Percentiles rank a stretch among this genome's conserved stretches.
Evolutionary conservation across 2,113 vertebrate genomes (phyloP).

Genomic region (Periophthalmus modestus): DNA sequence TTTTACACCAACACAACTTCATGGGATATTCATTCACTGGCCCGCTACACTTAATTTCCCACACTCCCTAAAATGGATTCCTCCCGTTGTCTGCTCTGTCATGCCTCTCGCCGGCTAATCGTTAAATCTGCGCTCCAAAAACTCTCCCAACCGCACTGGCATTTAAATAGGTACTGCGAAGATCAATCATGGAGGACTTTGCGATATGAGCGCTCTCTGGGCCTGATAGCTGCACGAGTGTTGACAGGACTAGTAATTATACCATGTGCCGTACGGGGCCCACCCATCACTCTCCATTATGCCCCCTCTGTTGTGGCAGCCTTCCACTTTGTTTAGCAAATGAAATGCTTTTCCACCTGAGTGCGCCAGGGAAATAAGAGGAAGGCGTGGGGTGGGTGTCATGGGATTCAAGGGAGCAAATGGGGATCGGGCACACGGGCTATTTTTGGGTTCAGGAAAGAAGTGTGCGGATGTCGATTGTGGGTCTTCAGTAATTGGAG

Average conservation of each 20-base stretch:
- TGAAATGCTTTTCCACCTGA: slow-evolving; percentile 77
- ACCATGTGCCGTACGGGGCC: slow-evolving; percentile 60
- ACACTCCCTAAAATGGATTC: slow-evolving; percentile 50
- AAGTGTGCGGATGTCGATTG: not conserved
- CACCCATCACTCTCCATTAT: slow-evolving; percentile 79
- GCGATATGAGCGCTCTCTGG: slow-evolving; percentile 11
- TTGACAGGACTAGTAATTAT: slow-evolving; percentile 78
- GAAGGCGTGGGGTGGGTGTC: slow-evolving; percentile 30
- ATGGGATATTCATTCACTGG: slow-evolving; percentile 51
- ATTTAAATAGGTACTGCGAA: slow-evolving; percentile 19
- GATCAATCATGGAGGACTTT: slow-evolving; percentile 23
- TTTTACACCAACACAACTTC: slow-evolving; percentile 37
- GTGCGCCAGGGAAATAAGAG: slow-evolving; percentile 48
- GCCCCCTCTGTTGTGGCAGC: slow-evolving; percentile 66
- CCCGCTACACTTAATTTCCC: slow-evolving; percentile 17
- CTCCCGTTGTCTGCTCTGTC: slow-evolving; percentile 29
- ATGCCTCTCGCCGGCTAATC: slow-evolving; percentile 31
- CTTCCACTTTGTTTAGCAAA: slow-evolving; percentile 79
- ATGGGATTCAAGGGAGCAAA: slow-evolving; percentile 12
- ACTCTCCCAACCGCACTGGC: not conserved
- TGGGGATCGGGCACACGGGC: slow-evolving; percentile 8
- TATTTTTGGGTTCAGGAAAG: not conserved
- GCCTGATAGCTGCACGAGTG: slow-evolving; percentile 68
- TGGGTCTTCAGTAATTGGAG: not conserved
- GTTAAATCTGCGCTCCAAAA: slow-evolving; percentile 11